These are phyloP conservation scores for Pteronura brasiliensis DNA, from an alignment of 2,113 vertebrate species.

Conservation along the genomic window DNA sequence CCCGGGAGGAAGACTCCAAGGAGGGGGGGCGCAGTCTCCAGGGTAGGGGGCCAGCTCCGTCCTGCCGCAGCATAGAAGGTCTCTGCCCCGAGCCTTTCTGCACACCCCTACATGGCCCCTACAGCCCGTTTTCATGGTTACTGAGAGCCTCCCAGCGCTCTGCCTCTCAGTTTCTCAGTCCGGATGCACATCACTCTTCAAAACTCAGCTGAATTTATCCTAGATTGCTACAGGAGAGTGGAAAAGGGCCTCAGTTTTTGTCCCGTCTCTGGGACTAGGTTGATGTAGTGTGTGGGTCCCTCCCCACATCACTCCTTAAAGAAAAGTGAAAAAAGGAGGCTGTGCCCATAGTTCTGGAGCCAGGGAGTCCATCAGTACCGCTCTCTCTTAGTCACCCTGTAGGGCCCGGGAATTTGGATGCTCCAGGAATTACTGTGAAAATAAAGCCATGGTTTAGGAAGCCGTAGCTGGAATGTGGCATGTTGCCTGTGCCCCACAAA, in stretches of 20 bases:
- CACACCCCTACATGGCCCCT: too few relatives aligned
- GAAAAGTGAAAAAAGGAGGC: background rate
- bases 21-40: background rate
- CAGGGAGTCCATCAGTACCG: background rate
- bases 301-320: background rate
- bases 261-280: background rate
- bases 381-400: background rate
- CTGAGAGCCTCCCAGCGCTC: background rate
- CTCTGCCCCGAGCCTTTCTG: background rate
- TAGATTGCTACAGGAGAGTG: background rate
- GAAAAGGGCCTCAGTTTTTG: background rate
- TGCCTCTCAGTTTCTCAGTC: background rate
- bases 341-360: background rate
- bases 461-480: constrained; percentile 57
- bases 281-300: background rate
- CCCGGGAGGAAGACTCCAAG: background rate
- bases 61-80: background rate
- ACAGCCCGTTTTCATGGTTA: background rate
- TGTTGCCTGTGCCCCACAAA: constrained; percentile 47
- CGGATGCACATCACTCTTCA: background rate
- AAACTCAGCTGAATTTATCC: background rate
- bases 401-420: background rate
- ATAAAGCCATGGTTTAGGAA: background rate
- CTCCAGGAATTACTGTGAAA: background rate
- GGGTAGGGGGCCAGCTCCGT: background rate